Evolutionary conservation across 2,113 vertebrate genomes (phyloP).

Genomic region (Apeltes quadracus): DNA sequence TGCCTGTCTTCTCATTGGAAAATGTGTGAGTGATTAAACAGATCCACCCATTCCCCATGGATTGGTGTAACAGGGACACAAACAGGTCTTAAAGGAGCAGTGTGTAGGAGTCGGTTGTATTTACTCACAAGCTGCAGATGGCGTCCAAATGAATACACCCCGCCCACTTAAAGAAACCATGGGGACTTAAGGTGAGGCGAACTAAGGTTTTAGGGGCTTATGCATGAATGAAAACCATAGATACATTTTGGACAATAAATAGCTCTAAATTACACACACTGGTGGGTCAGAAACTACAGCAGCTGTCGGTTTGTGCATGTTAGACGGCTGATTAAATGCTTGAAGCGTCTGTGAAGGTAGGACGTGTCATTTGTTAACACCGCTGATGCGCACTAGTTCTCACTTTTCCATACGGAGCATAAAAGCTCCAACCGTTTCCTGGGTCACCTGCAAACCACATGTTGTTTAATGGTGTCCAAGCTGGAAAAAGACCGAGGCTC

Average conservation of each 20-base stretch:
- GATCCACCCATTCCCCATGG: conserved; percentile 37
- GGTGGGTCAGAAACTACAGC: not conserved
- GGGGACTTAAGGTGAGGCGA: not conserved
- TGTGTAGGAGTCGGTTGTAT: too few relatives aligned
- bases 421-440: not conserved
- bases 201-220: not conserved
- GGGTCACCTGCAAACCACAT: not conserved
- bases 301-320: not conserved
- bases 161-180: too few relatives aligned
- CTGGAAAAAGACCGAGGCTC: not conserved
- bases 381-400: not conserved
- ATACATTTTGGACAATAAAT: too few relatives aligned
- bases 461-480: not conserved
- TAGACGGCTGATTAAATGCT: not conserved
- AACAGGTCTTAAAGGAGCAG: not conserved
- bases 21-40: conserved; percentile 25
- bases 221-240: too few relatives aligned
- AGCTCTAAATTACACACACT: too few relatives aligned
- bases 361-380: not conserved
- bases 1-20: conserved; percentile 17
- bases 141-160: too few relatives aligned
- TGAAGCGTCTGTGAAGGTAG: not conserved
- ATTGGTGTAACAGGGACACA: conserved; percentile 33
- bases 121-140: too few relatives aligned
- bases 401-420: not conserved